Evolutionary conservation across 2,888 invertebrate species (phyloP).

Genomic region (Himalopsyche kuldschensis): DNA sequence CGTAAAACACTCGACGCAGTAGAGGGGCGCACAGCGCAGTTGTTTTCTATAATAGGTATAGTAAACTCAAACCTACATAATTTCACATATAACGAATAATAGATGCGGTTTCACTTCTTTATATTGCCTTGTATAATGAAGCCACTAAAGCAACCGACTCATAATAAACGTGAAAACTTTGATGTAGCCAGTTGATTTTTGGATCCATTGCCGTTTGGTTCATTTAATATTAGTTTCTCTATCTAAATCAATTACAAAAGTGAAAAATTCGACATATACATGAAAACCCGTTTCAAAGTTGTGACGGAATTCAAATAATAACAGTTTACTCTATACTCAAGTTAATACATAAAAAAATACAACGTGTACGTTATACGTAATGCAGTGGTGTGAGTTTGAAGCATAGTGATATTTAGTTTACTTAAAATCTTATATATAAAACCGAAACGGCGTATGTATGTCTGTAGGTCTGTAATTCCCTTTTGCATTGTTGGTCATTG

Average conservation of each 20-base stretch:
- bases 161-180: slow-evolving; percentile 32
- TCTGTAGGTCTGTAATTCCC: too few relatives aligned
- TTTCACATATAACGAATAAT: slow-evolving; percentile 40
- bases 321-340: too few relatives aligned
- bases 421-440: too few relatives aligned
- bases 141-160: slow-evolving; percentile 36
- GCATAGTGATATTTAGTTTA: too few relatives aligned
- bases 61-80: slow-evolving; percentile 39
- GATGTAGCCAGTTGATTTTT: slow-evolving; percentile 34
- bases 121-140: slow-evolving; percentile 39
- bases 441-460: too few relatives aligned
- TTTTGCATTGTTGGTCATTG: too few relatives aligned
- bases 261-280: neutral
- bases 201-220: slow-evolving; percentile 33
- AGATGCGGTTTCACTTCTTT: slow-evolving; percentile 40
- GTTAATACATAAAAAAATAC: too few relatives aligned
- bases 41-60: slow-evolving; percentile 32
- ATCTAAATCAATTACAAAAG: neutral
- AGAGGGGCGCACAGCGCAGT: slow-evolving; percentile 17
- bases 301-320: too few relatives aligned
- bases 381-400: too few relatives aligned
- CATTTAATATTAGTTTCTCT: slow-evolving; percentile 5
- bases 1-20: neutral
- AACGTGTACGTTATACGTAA: too few relatives aligned
- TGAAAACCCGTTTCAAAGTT: too few relatives aligned